Conservation (phyloP, 2,113 vertebrate genomes). For the Apteryx owenii region DNA sequence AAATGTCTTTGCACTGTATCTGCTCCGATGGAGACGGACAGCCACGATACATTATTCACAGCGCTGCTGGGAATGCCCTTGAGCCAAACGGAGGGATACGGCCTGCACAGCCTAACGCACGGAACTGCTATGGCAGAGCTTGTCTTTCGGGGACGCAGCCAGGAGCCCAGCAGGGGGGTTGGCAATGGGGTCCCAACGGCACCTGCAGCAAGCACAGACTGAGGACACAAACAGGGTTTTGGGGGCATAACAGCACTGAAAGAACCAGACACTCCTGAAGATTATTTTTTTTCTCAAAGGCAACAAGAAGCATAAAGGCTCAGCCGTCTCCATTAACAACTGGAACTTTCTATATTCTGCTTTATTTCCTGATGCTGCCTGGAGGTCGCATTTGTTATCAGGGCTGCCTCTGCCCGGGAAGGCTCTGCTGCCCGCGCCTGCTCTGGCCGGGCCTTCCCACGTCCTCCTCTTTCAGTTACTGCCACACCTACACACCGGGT, state of each 20-base stretch:
- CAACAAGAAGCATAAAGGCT: background rate
- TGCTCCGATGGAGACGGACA: background rate
- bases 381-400: background rate
- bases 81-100: background rate
- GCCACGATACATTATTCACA: slow-evolving; percentile 13
- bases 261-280: fast-evolving
- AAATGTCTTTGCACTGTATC: background rate
- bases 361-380: background rate
- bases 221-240: background rate
- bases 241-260: background rate
- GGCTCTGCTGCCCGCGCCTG: background rate
- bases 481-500: background rate
- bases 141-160: background rate
- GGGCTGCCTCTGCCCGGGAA: background rate
- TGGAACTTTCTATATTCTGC: background rate
- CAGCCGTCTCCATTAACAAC: background rate
- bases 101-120: background rate
- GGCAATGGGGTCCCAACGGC: background rate
- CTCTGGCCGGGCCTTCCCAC: background rate
- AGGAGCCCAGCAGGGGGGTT: fast-evolving
- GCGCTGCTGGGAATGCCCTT: background rate
- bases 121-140: background rate
- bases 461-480: background rate
- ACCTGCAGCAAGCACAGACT: background rate
- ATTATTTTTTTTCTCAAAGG: background rate